A percentile compares a stretch with the other conserved stretches of the same genome.
These are phyloP conservation scores for Orthosia incerta DNA, from an alignment of 2,888 invertebrate genomes.

Conservation along the genomic window DNA sequence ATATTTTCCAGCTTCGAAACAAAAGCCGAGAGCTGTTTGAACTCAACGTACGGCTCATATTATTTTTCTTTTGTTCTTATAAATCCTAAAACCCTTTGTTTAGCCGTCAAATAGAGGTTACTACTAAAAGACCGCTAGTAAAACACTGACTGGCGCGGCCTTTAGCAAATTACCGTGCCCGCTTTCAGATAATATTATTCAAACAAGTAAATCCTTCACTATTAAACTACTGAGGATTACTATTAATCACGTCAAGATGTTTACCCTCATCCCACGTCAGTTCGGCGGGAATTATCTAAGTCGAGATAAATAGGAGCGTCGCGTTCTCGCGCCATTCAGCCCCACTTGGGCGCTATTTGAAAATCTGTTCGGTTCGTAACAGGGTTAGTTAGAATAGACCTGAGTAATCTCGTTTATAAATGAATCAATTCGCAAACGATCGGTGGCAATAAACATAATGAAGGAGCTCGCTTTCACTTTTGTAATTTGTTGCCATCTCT, in stretches of 20 bases:
- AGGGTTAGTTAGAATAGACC: conserved; percentile 74
- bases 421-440: conserved; percentile 79
- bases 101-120: conserved; percentile 46
- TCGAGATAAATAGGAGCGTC: conserved; percentile 86
- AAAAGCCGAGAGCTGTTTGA: conserved; percentile 60
- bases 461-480: conserved; percentile 60
- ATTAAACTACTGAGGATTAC: conserved; percentile 88
- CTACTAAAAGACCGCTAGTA: conserved; percentile 34
- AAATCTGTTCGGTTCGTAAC: conserved; percentile 77
- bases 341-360: conserved; percentile 74
- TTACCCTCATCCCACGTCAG: conserved; percentile 88
- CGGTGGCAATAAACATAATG: conserved; percentile 74
- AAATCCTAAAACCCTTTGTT: conserved; percentile 42
- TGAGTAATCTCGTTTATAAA: conserved; percentile 77
- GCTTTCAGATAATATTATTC: conserved; percentile 81
- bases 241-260: conserved; percentile 89
- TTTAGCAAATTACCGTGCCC: conserved; percentile 76
- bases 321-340: conserved; percentile 77
- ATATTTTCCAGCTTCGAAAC: conserved; percentile 64
- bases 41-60: conserved; percentile 37
- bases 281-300: conserved; percentile 86
- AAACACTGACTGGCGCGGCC: conserved; percentile 46
- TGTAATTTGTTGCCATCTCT: conserved; percentile 55
- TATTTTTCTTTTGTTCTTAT: conserved; percentile 52
- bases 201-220: conserved; percentile 86